Conservation (phyloP, 2,888 invertebrate species). For the Leucania comma region DNA sequence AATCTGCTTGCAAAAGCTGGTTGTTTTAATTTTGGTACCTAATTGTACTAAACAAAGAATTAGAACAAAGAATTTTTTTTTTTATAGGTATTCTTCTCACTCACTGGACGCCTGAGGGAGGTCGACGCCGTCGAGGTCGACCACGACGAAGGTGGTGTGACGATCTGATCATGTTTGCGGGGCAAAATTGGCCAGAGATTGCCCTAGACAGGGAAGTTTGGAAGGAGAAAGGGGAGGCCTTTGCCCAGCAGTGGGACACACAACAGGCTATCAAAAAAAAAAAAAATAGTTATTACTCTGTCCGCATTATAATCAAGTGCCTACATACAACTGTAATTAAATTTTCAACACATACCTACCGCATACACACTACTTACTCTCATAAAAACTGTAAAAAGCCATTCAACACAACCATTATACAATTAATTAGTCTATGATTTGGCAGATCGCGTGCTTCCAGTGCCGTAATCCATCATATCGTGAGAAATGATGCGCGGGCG, state of each 20-base stretch:
- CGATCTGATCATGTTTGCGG: too few species aligned
- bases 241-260: too few species aligned
- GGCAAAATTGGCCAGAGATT: too few species aligned
- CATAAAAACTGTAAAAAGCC: constrained; percentile 36
- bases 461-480: constrained; percentile 60
- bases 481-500: constrained; percentile 66
- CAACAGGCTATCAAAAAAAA: too few species aligned
- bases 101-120: too few species aligned
- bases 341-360: constrained; percentile 20
- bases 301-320: neutral
- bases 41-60: neutral
- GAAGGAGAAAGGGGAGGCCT: too few species aligned
- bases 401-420: constrained; percentile 50
- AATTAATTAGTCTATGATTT: constrained; percentile 64
- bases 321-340: neutral
- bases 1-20: neutral
- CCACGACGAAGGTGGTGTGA: too few species aligned
- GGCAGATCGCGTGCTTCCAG: constrained; percentile 63
- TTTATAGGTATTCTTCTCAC: too few species aligned
- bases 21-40: neutral
- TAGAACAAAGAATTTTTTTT: neutral
- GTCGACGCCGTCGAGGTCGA: too few species aligned
- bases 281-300: too few species aligned
- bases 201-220: too few species aligned
- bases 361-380: neutral